Evolutionary conservation across 1,140 invertebrate species (phyloP), one percentile per base, ranked within the genome.

Genomic region (Zaprionus davidi): DNA sequence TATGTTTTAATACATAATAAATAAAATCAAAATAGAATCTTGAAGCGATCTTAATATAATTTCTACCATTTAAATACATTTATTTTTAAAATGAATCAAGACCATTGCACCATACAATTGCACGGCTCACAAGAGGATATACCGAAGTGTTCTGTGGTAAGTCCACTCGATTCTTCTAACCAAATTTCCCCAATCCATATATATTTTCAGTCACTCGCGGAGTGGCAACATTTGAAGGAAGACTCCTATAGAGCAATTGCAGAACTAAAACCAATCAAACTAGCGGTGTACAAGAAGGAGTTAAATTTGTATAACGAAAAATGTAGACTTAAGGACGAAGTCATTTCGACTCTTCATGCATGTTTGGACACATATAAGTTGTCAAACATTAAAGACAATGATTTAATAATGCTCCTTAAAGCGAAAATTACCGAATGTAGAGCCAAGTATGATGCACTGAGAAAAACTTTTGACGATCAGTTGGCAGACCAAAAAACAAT

Each of bases 251-350:
- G 41, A 13, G 34, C 44, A 4, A 53, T 73, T 12, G 36, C 64
- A 13, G 44, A 73, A 24, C 36, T 73, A 1, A 60, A 73, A 17
- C 41, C 55, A 60, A 49, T 68, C 0, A 59, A 73, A 9, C 64
- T 60, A 13, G 55, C 71, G 24, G 55, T 68, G 9, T 60, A 60
- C 34, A 67, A 73, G 12, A 63, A 66, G 6, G 67, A 73, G 36
- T 26, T 73, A 13, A 67, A 68, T 60, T 60, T 73, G 36, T 73
- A 73, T 36, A 13, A 53, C 4, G 71, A 73, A n/a, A 67, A 73
- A 5, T 68, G 64, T 31, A 73, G 55, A 26, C 44, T 73, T 15
- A 73, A 73, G 17, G 71, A 73, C 20, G 71, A 73, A n/a, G 57
- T 73, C 1, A 73, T 73, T 11, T 5, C 41, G 36, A 26, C 71